These are phyloP conservation scores for Tadarida brasiliensis DNA, from an alignment of 2,797 vertebrate species.

Conservation along the genomic window DNA sequence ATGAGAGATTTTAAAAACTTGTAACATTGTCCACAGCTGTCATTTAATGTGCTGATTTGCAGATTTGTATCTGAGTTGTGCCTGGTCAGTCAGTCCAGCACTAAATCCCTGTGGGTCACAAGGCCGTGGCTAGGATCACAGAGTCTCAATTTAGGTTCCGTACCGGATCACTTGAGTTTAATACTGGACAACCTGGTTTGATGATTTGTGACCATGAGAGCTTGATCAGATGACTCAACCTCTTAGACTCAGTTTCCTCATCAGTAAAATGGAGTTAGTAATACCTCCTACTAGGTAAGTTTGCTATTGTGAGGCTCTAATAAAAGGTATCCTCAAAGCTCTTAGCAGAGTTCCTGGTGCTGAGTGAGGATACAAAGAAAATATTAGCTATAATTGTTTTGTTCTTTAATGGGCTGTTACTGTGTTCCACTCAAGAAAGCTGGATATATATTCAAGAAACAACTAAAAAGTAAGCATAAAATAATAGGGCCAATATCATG, in stretches of 20 bases:
- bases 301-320: not conserved
- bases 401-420: not conserved
- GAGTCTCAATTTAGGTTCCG: not conserved
- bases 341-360: not conserved
- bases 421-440: not conserved
- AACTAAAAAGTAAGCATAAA: not conserved
- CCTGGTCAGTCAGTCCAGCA: not conserved
- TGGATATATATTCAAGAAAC: not conserved
- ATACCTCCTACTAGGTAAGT: not conserved
- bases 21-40: constrained; percentile 42
- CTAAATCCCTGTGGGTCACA: not conserved
- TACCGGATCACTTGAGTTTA: not conserved
- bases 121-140: not conserved
- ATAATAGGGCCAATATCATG: not conserved
- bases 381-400: not conserved
- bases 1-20: constrained; percentile 59
- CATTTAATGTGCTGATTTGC: constrained; percentile 3
- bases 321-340: not conserved
- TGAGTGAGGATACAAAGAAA: not conserved
- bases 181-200: not conserved
- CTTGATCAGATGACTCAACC: not conserved
- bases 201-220: not conserved
- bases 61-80: not conserved
- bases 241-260: not conserved
- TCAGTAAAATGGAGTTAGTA: not conserved